Conservation (phyloP, 2,113 vertebrate species). For the Chunga burmeisteri region DNA sequence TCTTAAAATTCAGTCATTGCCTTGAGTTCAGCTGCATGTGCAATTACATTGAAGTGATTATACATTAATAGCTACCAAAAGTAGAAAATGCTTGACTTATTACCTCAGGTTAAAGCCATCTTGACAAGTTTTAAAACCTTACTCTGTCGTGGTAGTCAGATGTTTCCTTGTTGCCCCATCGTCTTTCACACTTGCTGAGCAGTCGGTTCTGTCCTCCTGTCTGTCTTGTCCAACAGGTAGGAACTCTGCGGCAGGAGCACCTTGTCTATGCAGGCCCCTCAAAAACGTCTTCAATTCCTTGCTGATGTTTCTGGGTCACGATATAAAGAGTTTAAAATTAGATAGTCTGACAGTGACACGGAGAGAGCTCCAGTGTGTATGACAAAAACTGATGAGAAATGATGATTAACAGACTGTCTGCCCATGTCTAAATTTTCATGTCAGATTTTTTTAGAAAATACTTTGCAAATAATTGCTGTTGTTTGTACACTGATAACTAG, state of each 20-base stretch:
- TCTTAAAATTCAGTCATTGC: neutral
- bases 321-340: neutral
- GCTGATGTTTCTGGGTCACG: neutral
- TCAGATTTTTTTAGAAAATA: neutral
- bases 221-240: neutral
- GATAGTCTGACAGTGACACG: neutral
- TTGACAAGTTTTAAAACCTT: neutral
- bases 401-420: neutral
- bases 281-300: neutral
- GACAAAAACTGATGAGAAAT: neutral
- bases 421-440: neutral
- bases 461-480: neutral
- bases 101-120: neutral
- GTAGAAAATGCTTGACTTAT: neutral
- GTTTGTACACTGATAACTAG: neutral
- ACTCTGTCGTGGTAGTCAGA: neutral
- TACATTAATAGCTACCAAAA: neutral
- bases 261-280: neutral
- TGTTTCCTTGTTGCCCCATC: neutral
- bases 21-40: neutral
- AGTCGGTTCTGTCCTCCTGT: neutral
- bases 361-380: neutral
- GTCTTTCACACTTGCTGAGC: neutral
- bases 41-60: neutral
- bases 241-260: neutral